These are phyloP conservation scores for Cricetomys ansorgei DNA, from an alignment of 2,113 vertebrate species.

Conservation along the genomic window DNA sequence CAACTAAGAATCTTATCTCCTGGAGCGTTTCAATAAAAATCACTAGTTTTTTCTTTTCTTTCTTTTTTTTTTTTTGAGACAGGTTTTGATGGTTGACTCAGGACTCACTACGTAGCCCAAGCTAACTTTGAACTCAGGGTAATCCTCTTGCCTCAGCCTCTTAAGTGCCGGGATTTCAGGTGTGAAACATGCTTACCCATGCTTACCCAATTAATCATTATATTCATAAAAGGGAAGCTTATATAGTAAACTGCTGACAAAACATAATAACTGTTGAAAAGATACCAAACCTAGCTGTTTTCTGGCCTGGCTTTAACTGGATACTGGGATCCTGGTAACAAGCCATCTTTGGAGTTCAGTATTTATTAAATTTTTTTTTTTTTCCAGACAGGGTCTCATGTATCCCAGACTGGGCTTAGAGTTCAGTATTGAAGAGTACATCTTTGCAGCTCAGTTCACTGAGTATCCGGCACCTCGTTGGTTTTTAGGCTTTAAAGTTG, in stretches of 20 bases:
- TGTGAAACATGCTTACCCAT: not conserved
- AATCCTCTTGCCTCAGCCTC: not conserved
- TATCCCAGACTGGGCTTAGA: not conserved
- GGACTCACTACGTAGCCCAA: not conserved
- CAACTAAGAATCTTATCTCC: not conserved
- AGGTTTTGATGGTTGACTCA: not conserved
- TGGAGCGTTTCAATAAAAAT: conserved; percentile 9
- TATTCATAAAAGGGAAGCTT: not conserved
- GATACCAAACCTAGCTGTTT: not conserved
- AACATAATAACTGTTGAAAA: conserved; percentile 8
- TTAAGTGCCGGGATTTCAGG: not conserved
- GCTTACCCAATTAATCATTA: not conserved
- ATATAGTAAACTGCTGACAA: not conserved
- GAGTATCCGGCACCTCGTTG: not conserved
- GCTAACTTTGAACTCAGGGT: not conserved
- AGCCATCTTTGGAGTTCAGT: not conserved
- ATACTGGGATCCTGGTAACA: not conserved
- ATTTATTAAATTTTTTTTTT: not conserved
- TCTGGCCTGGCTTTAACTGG: not conserved
- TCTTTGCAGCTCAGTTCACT: not conserved
- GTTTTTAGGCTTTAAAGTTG: not conserved
- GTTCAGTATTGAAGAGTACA: not conserved
- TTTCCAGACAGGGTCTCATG: not conserved
- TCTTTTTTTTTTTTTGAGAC: not conserved
- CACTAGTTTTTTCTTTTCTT: not conserved